phyloP scores from a whole-genome alignment of 2,888 invertebrate species.

The Cyaniris semiargus region DNA sequence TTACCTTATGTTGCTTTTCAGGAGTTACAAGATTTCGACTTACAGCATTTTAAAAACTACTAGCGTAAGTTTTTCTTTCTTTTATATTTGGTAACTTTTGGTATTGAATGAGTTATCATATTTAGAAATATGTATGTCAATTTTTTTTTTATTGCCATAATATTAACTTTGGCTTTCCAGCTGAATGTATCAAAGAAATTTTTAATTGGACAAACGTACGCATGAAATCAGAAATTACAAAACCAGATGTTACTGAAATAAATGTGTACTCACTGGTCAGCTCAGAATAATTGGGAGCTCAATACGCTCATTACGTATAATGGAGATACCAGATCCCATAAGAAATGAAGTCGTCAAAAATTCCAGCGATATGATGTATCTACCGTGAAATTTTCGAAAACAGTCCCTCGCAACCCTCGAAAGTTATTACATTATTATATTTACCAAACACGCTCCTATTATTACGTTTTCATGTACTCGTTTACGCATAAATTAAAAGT shows the following conservation, averaged over 20 bases:
- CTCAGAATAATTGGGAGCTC: conserved; percentile 46
- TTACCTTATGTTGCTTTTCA: neutral
- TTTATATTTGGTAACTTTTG: neutral
- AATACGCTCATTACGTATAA: conserved; percentile 38
- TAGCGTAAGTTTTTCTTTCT: neutral
- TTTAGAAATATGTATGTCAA: no score
- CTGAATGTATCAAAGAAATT: neutral
- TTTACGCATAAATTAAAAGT: conserved; percentile 78
- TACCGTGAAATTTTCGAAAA: conserved; percentile 78
- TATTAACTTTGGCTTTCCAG: neutral
- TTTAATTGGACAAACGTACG: neutral
- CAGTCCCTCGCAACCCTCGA: conserved; percentile 63
- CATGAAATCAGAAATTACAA: neutral
- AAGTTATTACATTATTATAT: conserved; percentile 78
- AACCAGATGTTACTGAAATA: conserved; percentile 15
- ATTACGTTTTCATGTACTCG: conserved; percentile 80
- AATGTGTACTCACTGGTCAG: conserved; percentile 21
- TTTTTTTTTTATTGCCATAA: neutral
- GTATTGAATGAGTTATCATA: neutral
- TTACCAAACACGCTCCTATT: conserved; percentile 79
- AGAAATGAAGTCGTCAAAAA: conserved; percentile 71
- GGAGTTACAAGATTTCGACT: neutral
- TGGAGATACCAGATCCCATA: conserved; percentile 47
- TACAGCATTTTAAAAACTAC: neutral
- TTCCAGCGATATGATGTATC: conserved; percentile 69